phyloP scores from a whole-genome alignment of 2,888 invertebrate species.

The Conomelus anceps region DNA sequence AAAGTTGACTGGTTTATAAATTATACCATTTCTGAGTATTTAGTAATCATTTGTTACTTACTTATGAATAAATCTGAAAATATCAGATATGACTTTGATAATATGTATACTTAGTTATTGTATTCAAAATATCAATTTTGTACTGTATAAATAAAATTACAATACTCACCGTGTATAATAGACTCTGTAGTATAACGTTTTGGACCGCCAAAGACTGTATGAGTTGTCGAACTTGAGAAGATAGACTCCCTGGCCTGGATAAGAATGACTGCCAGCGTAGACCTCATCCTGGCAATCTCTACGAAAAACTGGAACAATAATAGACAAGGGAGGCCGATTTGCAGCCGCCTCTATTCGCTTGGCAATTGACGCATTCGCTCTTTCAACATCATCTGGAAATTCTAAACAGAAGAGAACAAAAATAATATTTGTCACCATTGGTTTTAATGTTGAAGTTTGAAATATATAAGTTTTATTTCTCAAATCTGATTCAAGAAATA shows the following conservation, averaged over 20 bases:
- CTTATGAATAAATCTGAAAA: too few species aligned
- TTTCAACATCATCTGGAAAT: conserved; percentile 48
- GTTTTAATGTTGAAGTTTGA: neutral
- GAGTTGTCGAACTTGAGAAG: conserved; percentile 98
- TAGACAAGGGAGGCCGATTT: conserved; percentile 58
- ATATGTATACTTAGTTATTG: neutral
- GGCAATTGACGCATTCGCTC: conserved; percentile 47
- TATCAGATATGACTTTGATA: too few species aligned
- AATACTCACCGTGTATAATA: conserved; percentile 72
- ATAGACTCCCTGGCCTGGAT: conserved; percentile 96
- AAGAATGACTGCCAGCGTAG: conserved; percentile 93
- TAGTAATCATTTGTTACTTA: too few species aligned
- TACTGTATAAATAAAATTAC: neutral
- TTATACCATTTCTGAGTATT: too few species aligned
- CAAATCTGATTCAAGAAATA: too few species aligned
- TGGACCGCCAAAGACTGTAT: conserved; percentile 97
- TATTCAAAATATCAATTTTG: neutral
- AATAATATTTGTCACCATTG: too few species aligned
- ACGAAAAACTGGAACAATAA: conserved; percentile 90
- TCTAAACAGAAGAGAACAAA: conserved; percentile 29
- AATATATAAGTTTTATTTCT: too few species aligned
- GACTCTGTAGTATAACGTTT: conserved; percentile 97
- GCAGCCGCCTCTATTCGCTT: conserved; percentile 23
- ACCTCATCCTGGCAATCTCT: conserved; percentile 96
- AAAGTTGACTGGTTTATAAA: too few species aligned